A percentile compares a stretch with the other conserved stretches of the same genome.
Conservation (phyloP, 2,888 invertebrate species). For the Drosophila paucipuncta region DNA sequence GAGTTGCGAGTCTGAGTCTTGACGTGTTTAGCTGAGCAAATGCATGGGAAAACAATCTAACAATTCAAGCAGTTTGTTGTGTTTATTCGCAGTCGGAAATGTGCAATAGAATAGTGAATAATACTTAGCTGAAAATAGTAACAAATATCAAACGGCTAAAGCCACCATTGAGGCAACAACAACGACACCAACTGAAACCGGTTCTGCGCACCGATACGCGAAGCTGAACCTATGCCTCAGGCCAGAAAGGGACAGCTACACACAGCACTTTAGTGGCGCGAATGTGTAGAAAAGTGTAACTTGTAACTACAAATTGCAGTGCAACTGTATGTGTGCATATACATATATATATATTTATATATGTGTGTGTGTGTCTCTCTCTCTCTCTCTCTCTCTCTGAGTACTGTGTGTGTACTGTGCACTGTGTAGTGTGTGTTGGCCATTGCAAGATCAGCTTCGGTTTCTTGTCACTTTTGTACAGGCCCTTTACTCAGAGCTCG, state of each 20-base stretch:
- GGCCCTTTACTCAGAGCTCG: conserved; percentile 51
- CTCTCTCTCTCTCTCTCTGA: neutral
- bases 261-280: conserved; percentile 48
- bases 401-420: conserved; percentile 9
- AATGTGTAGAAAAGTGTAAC: conserved; percentile 70
- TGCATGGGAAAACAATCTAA: conserved; percentile 4
- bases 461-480: conserved; percentile 34
- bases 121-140: conserved; percentile 33
- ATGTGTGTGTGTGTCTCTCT: conserved; percentile 1
- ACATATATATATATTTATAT: too few species aligned
- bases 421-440: conserved; percentile 33
- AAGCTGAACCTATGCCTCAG: conserved; percentile 46
- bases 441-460: conserved; percentile 66
- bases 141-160: conserved; percentile 43
- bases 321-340: conserved; percentile 33
- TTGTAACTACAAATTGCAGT: conserved; percentile 77
- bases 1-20: conserved; percentile 50
- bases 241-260: conserved; percentile 74
- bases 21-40: conserved; percentile 13
- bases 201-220: conserved; percentile 66
- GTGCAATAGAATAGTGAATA: conserved; percentile 44
- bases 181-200: conserved; percentile 57
- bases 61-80: neutral
- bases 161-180: conserved; percentile 53
- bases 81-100: conserved; percentile 7